Conservation (phyloP, 2,797 vertebrate genomes). For the Acropternis orthonyx region DNA sequence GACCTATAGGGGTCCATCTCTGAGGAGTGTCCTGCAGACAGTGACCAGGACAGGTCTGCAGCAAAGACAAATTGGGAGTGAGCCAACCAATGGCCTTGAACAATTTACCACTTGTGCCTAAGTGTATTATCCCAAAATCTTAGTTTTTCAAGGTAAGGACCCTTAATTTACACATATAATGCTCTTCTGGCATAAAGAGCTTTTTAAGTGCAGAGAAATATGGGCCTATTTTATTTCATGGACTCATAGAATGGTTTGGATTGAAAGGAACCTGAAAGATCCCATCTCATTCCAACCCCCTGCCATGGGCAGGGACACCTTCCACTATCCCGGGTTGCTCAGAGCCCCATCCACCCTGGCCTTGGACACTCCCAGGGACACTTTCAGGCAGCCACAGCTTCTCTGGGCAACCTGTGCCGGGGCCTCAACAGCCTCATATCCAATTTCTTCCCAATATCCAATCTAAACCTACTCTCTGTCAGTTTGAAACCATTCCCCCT, state of each 20-base stretch:
- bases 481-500: neutral
- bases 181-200: neutral
- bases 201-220: neutral
- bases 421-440: neutral
- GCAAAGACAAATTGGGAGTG: neutral
- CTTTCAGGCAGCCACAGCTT: neutral
- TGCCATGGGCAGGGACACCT: neutral
- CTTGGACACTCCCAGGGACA: neutral
- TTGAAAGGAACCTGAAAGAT: neutral
- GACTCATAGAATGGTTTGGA: neutral
- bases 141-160: neutral
- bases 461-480: neutral
- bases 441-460: neutral
- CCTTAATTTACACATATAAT: neutral
- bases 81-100: neutral
- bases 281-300: neutral
- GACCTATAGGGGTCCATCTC: neutral
- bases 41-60: neutral
- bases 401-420: neutral
- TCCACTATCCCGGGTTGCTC: neutral
- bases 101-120: neutral
- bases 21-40: neutral
- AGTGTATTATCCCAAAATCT: neutral
- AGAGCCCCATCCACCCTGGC: neutral
- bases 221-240: neutral